Percentiles rank a stretch among this genome's conserved stretches.
These are phyloP conservation scores for Neodontobutis hainanensis DNA, from an alignment of 2,113 vertebrate genomes.

Conservation along the genomic window DNA sequence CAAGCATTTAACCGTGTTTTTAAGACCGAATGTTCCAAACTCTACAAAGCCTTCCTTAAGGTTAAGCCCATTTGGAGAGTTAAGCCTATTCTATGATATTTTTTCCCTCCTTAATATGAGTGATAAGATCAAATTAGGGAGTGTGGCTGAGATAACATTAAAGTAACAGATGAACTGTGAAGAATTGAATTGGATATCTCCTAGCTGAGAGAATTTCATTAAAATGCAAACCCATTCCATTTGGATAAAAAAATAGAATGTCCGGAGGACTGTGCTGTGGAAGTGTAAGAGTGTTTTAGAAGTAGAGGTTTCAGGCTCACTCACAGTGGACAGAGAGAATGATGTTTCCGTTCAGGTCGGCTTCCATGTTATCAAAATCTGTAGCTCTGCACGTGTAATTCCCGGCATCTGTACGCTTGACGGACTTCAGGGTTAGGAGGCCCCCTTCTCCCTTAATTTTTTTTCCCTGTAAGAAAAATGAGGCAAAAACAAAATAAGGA, in stretches of 20 bases:
- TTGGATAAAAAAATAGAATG: constrained; percentile 30
- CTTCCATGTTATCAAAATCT: constrained; percentile 75
- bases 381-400: constrained; percentile 76
- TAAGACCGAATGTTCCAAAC: constrained; percentile 18
- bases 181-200: constrained; percentile 43
- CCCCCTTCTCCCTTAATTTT: fast-evolving
- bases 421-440: constrained; percentile 60
- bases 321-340: constrained; percentile 82
- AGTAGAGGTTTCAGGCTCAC: constrained; percentile 38
- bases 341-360: constrained; percentile 62
- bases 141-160: constrained; percentile 49
- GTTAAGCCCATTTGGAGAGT: constrained; percentile 42
- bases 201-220: constrained; percentile 36
- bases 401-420: constrained; percentile 72
- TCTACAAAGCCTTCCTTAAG: constrained; percentile 47
- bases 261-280: not conserved
- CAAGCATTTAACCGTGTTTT: constrained; percentile 27
- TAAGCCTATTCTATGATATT: constrained; percentile 41
- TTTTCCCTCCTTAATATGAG: constrained; percentile 48
- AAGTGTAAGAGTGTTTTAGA: not conserved
- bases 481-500: not conserved
- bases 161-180: constrained; percentile 58
- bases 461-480: constrained; percentile 16
- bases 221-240: constrained; percentile 34
- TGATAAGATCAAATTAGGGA: constrained; percentile 58